A percentile compares a stretch with the other conserved stretches of the same genome.
These are phyloP conservation scores for Pteria penguin DNA, from an alignment of 2,888 invertebrate genomes.

Conservation along the genomic window DNA sequence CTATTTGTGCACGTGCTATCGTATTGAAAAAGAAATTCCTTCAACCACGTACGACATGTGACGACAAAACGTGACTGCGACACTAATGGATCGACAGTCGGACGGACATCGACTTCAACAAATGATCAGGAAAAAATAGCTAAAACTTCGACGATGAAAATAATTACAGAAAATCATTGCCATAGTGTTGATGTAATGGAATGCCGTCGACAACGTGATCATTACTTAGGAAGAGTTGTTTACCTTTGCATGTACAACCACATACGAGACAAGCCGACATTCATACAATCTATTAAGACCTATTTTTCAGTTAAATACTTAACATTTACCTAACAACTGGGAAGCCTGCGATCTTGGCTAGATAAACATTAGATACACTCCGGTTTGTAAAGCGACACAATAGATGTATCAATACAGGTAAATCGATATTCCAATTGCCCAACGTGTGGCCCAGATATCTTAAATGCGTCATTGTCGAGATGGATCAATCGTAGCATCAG, in stretches of 20 bases:
- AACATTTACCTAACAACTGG: not conserved
- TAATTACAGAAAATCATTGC: too few species aligned
- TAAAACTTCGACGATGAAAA: too few species aligned
- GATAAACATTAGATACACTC: not conserved
- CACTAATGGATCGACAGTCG: too few species aligned
- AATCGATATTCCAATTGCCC: not conserved
- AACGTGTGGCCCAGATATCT: not conserved
- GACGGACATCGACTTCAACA: too few species aligned
- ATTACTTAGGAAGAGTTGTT: not conserved
- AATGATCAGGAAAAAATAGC: too few species aligned
- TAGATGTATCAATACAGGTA: not conserved
- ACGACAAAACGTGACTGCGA: too few species aligned
- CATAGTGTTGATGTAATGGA: too few species aligned
- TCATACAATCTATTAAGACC: not conserved
- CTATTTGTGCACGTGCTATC: too few species aligned
- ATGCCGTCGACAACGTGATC: too few species aligned
- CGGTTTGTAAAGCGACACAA: not conserved
- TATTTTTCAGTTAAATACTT: not conserved
- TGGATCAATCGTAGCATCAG: not conserved
- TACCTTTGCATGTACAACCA: slow-evolving; percentile 6
- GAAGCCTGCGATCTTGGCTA: not conserved
- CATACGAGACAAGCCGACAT: not conserved
- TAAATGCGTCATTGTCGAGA: not conserved
- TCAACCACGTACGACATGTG: too few species aligned
- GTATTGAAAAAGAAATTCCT: too few species aligned